A percentile compares a stretch with the other conserved stretches of the same genome.
These are phyloP conservation scores for Phorcus lineatus DNA, from an alignment of 2,888 invertebrate genomes.

Conservation along the genomic window DNA sequence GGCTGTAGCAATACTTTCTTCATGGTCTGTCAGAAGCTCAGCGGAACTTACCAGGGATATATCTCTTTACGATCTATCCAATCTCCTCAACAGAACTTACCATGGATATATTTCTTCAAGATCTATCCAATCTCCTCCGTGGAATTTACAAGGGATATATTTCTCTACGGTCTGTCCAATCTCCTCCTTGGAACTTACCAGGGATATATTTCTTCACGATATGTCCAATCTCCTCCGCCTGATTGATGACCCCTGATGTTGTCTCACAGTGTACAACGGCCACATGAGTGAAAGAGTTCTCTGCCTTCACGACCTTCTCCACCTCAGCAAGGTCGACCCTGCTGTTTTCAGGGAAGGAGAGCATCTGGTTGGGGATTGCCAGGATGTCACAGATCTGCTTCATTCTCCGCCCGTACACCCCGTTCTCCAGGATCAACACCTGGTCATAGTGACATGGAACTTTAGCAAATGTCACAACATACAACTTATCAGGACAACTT, in stretches of 20 bases:
- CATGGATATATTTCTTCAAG: too few relatives aligned
- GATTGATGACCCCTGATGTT: constrained; percentile 77
- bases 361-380: constrained; percentile 65
- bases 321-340: constrained; percentile 63
- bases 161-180: too few relatives aligned
- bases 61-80: constrained; percentile 71
- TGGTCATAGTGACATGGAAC: constrained; percentile 39
- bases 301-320: constrained; percentile 57
- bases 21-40: too few relatives aligned
- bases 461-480: too few relatives aligned
- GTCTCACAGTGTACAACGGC: constrained; percentile 77
- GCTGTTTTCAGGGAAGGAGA: constrained; percentile 73
- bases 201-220: constrained; percentile 69
- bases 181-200: constrained; percentile 36
- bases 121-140: too few relatives aligned
- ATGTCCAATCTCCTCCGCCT: constrained; percentile 74
- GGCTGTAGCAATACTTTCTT: too few relatives aligned
- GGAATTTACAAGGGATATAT: too few relatives aligned
- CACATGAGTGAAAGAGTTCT: constrained; percentile 72
- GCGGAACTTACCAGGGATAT: constrained; percentile 57
- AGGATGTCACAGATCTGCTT: constrained; percentile 74
- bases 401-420: constrained; percentile 77
- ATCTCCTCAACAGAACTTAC: constrained; percentile 56
- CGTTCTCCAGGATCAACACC: constrained; percentile 76
- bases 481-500: too few relatives aligned